Evolutionary conservation across 2,888 invertebrate genomes (phyloP).

Genomic region (Hyppa rectilinea): DNA sequence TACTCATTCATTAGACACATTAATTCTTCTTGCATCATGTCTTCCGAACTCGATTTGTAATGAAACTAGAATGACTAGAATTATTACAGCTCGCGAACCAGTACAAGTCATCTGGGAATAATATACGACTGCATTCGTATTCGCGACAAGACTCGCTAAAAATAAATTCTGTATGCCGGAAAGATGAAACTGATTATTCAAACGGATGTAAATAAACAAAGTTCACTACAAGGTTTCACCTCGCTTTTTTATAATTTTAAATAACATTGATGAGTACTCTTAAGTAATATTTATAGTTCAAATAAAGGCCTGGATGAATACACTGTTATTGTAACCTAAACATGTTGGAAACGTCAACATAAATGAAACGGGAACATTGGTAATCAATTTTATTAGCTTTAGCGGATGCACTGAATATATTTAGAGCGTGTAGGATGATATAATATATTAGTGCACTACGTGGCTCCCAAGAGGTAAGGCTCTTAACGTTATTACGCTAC

Average conservation of each 20-base stretch:
- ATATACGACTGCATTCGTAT: conserved; percentile 44
- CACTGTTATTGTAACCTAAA: conserved; percentile 5
- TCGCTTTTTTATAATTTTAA: conserved; percentile 1
- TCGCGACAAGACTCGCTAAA: conserved; percentile 42
- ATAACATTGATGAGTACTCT: background rate
- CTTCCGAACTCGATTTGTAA: conserved; percentile 48
- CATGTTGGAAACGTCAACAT: conserved; percentile 17
- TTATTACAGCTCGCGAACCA: conserved; percentile 32
- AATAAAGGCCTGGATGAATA: conserved; percentile 14
- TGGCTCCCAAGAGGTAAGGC: background rate
- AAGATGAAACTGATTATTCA: conserved; percentile 26
- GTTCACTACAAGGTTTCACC: background rate
- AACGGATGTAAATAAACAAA: conserved; percentile 28
- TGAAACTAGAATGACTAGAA: conserved; percentile 54
- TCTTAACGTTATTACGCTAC: conserved; percentile 11
- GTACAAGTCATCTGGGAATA: conserved; percentile 47
- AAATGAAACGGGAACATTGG: conserved; percentile 34
- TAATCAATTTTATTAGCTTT: conserved; percentile 43
- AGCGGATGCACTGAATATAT: conserved; percentile 40
- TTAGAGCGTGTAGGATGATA: conserved; percentile 35
- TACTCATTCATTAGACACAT: conserved; percentile 61
- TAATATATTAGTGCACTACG: conserved; percentile 26
- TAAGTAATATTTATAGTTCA: background rate
- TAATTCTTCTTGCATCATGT: conserved; percentile 51
- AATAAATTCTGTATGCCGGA: conserved; percentile 30